Evolutionary conservation across 64 coral and sea anemone species (phyloP).

Genomic region (Dendrophyllia cribrosa): DNA sequence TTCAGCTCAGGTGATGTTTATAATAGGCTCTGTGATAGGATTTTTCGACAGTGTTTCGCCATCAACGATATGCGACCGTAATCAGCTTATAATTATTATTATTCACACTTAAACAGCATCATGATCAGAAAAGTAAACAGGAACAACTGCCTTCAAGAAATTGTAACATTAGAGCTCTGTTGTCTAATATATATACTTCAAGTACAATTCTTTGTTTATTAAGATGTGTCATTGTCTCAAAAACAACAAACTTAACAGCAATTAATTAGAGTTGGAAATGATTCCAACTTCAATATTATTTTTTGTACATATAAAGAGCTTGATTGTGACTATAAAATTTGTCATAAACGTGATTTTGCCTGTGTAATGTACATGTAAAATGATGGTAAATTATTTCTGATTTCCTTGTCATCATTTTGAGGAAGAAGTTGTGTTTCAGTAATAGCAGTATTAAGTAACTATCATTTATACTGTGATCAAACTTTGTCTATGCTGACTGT

Average conservation of each 20-base stretch:
- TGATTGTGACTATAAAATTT: constrained; percentile 63
- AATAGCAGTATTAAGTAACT: constrained; percentile 34
- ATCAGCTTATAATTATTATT: neutral
- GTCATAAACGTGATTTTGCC: constrained; percentile 60
- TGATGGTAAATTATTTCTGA: constrained; percentile 29
- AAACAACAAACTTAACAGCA: constrained; percentile 44
- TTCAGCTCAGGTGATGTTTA: no score
- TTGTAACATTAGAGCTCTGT: constrained; percentile 23
- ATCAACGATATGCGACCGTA: no score
- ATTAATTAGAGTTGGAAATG: constrained; percentile 49
- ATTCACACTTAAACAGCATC: constrained; percentile 43
- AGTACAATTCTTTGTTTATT: neutral
- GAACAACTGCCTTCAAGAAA: constrained; percentile 27
- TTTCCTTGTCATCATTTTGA: constrained; percentile 43
- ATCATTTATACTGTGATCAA: neutral
- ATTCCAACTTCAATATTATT: constrained; percentile 41
- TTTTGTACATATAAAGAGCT: constrained; percentile 66
- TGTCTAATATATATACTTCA: constrained; percentile 41
- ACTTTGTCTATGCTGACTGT: constrained; percentile 7
- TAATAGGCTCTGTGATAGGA: no score
- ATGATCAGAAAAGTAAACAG: constrained; percentile 75
- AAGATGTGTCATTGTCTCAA: neutral
- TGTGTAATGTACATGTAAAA: constrained; percentile 28
- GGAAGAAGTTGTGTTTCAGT: constrained; percentile 52
- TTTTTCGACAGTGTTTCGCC: no score